Conservation (phyloP, 2,888 invertebrate species). For the Autographa gamma region DNA sequence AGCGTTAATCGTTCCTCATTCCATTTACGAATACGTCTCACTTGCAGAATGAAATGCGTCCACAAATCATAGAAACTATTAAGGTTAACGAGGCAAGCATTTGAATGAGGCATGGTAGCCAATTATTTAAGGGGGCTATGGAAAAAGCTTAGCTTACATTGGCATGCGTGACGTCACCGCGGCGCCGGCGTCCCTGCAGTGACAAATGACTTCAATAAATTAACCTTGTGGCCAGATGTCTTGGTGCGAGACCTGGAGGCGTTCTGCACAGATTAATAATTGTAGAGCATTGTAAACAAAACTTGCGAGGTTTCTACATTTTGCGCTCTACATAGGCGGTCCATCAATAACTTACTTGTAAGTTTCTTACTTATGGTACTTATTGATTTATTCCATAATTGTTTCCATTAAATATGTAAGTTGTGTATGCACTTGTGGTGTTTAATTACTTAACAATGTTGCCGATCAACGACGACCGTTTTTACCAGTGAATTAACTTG, state of each 20-base stretch:
- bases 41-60: slow-evolving; percentile 51
- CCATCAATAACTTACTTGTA: background rate
- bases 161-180: slow-evolving; percentile 66
- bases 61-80: slow-evolving; percentile 69
- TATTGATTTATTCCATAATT: background rate
- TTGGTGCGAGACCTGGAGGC: slow-evolving; percentile 61
- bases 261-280: slow-evolving; percentile 70
- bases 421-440: background rate
- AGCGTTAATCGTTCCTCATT: slow-evolving; percentile 56
- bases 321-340: background rate
- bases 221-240: slow-evolving; percentile 72
- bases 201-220: slow-evolving; percentile 76
- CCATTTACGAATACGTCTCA: slow-evolving; percentile 52
- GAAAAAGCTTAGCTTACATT: slow-evolving; percentile 63
- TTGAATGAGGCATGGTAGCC: slow-evolving; percentile 64
- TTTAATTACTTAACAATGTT: slow-evolving; percentile 31
- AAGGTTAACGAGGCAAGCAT: slow-evolving; percentile 69
- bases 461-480: slow-evolving; percentile 20
- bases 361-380: background rate
- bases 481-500: slow-evolving; percentile 49
- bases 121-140: slow-evolving; percentile 57
- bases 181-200: slow-evolving; percentile 50
- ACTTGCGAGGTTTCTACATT: slow-evolving; percentile 14
- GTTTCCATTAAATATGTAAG: slow-evolving; percentile 4
- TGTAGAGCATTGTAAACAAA: slow-evolving; percentile 43